phyloP scores from a whole-genome alignment of 2,888 invertebrate species.

The Crepidodera aurea region DNA sequence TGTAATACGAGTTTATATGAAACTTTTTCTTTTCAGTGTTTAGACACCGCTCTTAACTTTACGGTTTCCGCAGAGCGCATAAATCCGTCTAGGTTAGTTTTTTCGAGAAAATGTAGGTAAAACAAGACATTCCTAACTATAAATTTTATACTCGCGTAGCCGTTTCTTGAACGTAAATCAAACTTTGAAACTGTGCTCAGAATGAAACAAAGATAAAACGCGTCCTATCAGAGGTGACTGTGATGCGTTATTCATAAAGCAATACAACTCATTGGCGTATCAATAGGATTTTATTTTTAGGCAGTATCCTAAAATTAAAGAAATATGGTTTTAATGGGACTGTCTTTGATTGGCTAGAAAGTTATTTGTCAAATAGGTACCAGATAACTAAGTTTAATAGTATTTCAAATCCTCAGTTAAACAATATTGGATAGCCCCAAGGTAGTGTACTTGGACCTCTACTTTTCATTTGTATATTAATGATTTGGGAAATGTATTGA shows the following conservation, averaged over 20 bases:
- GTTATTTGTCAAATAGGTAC: too few species aligned
- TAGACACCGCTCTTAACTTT: neutral
- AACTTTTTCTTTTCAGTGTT: neutral
- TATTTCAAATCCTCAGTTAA: too few species aligned
- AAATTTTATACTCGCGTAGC: conserved; percentile 28
- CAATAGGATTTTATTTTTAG: neutral
- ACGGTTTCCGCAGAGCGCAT: conserved; percentile 5
- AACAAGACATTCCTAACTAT: conserved; percentile 30
- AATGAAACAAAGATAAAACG: conserved; percentile 33
- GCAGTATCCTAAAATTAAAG: too few species aligned
- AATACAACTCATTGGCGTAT: conserved; percentile 9
- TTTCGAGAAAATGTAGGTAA: conserved; percentile 31
- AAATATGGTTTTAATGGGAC: too few species aligned
- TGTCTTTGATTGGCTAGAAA: too few species aligned
- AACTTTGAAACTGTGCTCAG: conserved; percentile 28
- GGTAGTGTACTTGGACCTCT: too few species aligned
- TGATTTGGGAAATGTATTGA: too few species aligned
- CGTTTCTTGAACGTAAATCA: conserved; percentile 32
- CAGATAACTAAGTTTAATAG: too few species aligned
- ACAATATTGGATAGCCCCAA: too few species aligned
- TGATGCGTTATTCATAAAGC: conserved; percentile 30
- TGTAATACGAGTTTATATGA: too few species aligned
- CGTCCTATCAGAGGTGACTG: conserved; percentile 21
- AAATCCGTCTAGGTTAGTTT: conserved; percentile 9
- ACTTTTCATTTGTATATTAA: too few species aligned